Evolutionary conservation across 2,888 invertebrate genomes (phyloP).

Genomic region (Caenorhabditis zanzibari): DNA sequence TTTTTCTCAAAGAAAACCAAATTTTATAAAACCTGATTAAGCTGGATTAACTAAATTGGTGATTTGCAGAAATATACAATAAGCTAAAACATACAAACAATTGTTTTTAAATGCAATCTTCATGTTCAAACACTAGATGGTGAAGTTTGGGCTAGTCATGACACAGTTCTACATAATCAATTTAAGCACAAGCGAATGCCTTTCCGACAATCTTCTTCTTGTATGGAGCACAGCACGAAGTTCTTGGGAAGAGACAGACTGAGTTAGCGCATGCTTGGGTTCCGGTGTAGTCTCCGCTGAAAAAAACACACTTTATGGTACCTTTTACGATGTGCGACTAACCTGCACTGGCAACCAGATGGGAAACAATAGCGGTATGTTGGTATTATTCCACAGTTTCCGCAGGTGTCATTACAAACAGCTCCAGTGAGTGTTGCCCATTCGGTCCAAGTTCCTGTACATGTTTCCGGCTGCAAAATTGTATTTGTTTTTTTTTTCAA

Average conservation of each 20-base stretch:
- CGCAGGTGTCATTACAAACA: slow-evolving; percentile 70
- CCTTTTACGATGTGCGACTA: too few relatives aligned
- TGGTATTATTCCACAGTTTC: slow-evolving; percentile 67
- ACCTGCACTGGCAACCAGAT: slow-evolving; percentile 71
- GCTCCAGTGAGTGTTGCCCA: slow-evolving; percentile 58
- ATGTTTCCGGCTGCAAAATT: slow-evolving; percentile 53
- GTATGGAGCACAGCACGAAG: slow-evolving; percentile 70
- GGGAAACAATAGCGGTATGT: slow-evolving; percentile 67
- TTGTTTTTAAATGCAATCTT: slow-evolving; percentile 40
- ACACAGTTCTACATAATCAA: slow-evolving; percentile 22
- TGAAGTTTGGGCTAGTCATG: slow-evolving; percentile 25
- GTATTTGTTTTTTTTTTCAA: background rate
- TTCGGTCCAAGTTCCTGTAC: slow-evolving; percentile 71
- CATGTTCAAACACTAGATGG: slow-evolving; percentile 55
- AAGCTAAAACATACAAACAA: slow-evolving; percentile 12
- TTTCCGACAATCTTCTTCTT: slow-evolving; percentile 46
- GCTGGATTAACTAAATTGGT: background rate
- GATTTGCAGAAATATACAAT: background rate
- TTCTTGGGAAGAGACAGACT: slow-evolving; percentile 68
- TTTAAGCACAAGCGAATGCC: slow-evolving; percentile 48
- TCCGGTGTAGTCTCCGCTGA: slow-evolving; percentile 61
- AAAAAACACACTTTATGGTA: too few relatives aligned
- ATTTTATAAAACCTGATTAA: background rate
- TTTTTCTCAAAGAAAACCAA: background rate
- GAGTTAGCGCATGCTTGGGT: slow-evolving; percentile 51